Evolutionary conservation across 2,888 invertebrate genomes (phyloP).

Genomic region (Emmelina monodactyla): DNA sequence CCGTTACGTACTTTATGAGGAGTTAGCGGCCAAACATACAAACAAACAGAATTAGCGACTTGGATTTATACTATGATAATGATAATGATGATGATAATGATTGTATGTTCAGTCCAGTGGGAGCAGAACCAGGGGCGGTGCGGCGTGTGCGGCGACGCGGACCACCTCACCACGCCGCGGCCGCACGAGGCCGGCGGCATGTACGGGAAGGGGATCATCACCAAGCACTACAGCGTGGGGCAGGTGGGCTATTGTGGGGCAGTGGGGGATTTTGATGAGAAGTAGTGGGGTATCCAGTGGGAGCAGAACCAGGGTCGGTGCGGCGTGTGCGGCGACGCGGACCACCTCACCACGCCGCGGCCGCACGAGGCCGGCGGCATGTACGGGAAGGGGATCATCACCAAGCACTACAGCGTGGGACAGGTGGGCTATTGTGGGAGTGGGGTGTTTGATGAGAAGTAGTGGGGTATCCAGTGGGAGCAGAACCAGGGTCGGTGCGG

Average conservation of each 20-base stretch:
- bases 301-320: conserved; percentile 85
- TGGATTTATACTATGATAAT: no score
- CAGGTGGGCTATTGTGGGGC: no score
- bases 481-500: conserved; percentile 88
- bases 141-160: conserved; percentile 90
- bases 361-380: conserved; percentile 90
- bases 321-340: conserved; percentile 90
- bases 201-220: conserved; percentile 86
- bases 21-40: no score
- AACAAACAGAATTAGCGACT: no score
- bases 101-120: no score
- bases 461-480: conserved; percentile 88
- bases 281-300: no score
- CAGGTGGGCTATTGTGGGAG: no score
- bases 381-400: conserved; percentile 86
- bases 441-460: no score
- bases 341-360: conserved; percentile 73
- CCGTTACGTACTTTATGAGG: no score
- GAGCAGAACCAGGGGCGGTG: conserved; percentile 85
- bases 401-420: conserved; percentile 81
- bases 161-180: conserved; percentile 73
- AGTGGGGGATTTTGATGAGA: no score
- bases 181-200: conserved; percentile 90
- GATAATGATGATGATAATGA: no score
- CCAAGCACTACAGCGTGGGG: conserved; percentile 81